Conservation (phyloP, 2,888 invertebrate species). For the Pollenia labialis region DNA sequence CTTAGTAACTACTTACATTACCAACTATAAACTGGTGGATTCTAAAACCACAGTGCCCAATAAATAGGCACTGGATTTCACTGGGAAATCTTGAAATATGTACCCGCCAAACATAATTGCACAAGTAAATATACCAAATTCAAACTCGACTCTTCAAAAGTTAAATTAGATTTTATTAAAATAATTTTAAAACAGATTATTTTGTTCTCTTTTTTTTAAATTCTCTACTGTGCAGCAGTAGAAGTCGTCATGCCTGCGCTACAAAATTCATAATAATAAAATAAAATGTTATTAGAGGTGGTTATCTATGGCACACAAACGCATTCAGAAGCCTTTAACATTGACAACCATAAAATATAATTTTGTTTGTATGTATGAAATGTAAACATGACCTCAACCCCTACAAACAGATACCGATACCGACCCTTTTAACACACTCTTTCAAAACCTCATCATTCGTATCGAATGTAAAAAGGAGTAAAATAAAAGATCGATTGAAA, state of each 20-base stretch:
- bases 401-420: conserved; percentile 30
- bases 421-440: conserved; percentile 47
- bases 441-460: not conserved
- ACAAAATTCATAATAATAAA: conserved; percentile 29
- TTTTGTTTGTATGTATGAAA: conserved; percentile 26
- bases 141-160: no score
- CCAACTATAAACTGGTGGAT: no score
- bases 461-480: conserved; percentile 21
- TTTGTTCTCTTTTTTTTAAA: no score
- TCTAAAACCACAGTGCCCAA: no score
- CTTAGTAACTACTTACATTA: no score
- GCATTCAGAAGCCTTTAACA: conserved; percentile 31
- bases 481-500: conserved; percentile 29
- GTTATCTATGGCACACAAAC: conserved; percentile 27
- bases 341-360: conserved; percentile 47
- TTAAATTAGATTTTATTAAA: no score
- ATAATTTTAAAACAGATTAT: no score
- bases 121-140: no score
- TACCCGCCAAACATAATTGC: no score
- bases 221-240: conserved; percentile 2
- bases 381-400: conserved; percentile 73
- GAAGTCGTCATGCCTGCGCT: conserved; percentile 29
- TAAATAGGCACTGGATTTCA: no score
- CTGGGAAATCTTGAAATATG: no score
- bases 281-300: conserved; percentile 47